phyloP scores from a whole-genome alignment of 1,140 invertebrate genomes.

The Drosophila subpulchrella region DNA sequence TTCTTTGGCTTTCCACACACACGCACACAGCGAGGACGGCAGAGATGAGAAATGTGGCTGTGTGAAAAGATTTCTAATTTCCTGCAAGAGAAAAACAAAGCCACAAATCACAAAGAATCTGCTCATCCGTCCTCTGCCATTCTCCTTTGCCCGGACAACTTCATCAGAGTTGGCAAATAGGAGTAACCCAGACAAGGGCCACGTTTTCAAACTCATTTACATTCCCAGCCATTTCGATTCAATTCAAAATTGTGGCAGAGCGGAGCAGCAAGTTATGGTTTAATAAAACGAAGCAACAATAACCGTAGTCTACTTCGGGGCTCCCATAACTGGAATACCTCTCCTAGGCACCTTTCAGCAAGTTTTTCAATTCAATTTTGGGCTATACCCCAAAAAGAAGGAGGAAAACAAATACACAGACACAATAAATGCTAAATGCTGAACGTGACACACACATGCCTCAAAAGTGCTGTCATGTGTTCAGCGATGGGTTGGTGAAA shows the following conservation, averaged over 20 bases:
- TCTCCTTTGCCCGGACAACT: conserved; percentile 9
- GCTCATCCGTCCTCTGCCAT: conserved; percentile 7
- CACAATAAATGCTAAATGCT: conserved; percentile 78
- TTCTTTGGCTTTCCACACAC: conserved; percentile 60
- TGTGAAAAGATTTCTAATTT: conserved; percentile 67
- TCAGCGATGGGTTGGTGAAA: conserved; percentile 26
- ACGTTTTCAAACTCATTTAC: conserved; percentile 32
- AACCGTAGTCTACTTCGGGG: conserved; percentile 59
- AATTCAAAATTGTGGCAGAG: conserved; percentile 19
- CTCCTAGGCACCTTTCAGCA: conserved; percentile 33
- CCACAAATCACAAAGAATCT: conserved; percentile 59
- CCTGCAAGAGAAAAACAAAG: conserved; percentile 52
- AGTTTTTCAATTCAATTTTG: conserved; percentile 71
- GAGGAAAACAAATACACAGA: conserved; percentile 41
- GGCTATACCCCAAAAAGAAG: conserved; percentile 10
- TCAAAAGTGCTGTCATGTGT: conserved; percentile 70
- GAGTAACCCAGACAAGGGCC: conserved; percentile 12
- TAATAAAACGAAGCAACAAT: conserved; percentile 29
- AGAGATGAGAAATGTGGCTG: conserved; percentile 17
- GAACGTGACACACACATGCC: conserved; percentile 70
- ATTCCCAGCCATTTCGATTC: conserved; percentile 18
- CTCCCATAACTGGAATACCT: conserved; percentile 7
- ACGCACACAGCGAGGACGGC: conserved; percentile 8
- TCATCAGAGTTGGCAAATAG: conserved; percentile 29
- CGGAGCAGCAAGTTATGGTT: conserved; percentile 19